Conservation (phyloP, 2,888 invertebrate genomes). For the Phengaris arion region DNA sequence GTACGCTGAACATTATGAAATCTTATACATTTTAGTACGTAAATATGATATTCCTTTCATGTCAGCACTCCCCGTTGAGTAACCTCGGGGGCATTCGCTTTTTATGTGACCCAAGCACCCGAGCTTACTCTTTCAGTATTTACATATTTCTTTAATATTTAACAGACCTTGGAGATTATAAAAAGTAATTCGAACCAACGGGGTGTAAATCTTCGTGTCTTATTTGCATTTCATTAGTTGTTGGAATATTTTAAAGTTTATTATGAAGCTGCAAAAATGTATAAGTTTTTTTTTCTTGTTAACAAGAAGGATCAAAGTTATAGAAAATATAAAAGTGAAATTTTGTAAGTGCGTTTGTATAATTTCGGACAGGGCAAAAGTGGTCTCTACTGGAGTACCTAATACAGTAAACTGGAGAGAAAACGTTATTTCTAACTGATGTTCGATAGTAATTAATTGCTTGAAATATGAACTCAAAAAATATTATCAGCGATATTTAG, state of each 20-base stretch:
- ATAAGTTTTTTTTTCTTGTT: too few species aligned
- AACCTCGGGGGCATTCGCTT: slow-evolving; percentile 19
- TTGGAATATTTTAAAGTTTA: background rate
- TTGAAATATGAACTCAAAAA: background rate
- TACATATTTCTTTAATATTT: slow-evolving; percentile 27
- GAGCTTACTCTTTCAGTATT: slow-evolving; percentile 18
- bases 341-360: too few species aligned
- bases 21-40: slow-evolving; percentile 18
- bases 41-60: slow-evolving; percentile 26
- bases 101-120: slow-evolving; percentile 15
- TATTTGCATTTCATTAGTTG: slow-evolving; percentile 1
- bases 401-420: too few species aligned
- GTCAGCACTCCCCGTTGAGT: slow-evolving; percentile 13
- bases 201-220: background rate
- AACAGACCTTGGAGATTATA: slow-evolving; percentile 22
- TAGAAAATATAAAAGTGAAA: too few species aligned
- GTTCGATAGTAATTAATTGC: background rate
- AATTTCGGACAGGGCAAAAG: too few species aligned
- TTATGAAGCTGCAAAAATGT: too few species aligned
- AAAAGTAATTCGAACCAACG: slow-evolving; percentile 13
- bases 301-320: too few species aligned
- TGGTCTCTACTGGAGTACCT: too few species aligned
- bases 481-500: background rate
- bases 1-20: background rate
- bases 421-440: too few species aligned